Base-by-base conservation (phyloP, 2,113 vertebrate species). In the Semicossyphus pulcher region DNA sequence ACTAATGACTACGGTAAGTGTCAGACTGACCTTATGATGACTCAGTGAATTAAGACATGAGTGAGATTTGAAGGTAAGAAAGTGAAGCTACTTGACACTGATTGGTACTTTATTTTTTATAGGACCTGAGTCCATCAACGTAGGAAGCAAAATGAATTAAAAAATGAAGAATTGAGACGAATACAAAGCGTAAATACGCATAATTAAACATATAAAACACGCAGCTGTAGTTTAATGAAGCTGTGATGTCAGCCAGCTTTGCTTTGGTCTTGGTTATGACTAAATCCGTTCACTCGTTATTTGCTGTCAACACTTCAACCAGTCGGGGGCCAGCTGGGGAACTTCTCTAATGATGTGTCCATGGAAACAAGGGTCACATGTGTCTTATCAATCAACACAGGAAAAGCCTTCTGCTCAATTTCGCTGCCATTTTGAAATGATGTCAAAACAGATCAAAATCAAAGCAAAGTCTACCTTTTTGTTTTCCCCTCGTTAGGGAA, bases 331-430 rank as follows among this genome's bases (percentile, higher is more conserved):
- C 87, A 90, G 88, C 88, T 87, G 90, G 86, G 89, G 84, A 85
- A 72, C 72, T 90, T 87, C 67, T 78, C 78, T 90, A 89, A 89
- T 90, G 90, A 92, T 78, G 92, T 94, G 93, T 87, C 92, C 91
- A 92, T 93, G 91, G 91, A 91, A 94, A 92, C 91, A 80, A 79
- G 85, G 81, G 77, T 89, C 85, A 90, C 86, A 86, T 82, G 73
- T 88, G 80, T 87, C 74, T 83, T 78, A 71, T 88, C 85, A 75
- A 56, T 80, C 80, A 61, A 59, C 61, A 76, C 49, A 57, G 72
- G 64, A 66, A 74, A 85, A 81, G 76, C 80, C 69, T 78, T 71
- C 68, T 86, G 69, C 71, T 63, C 63, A 49, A 57, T 58, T 80
- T 69, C 61, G 12, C 68, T 49, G 26, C 34, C 64, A 78, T 78